Conservation (phyloP, 2,113 vertebrate species). For the Cnemophilus loriae region DNA sequence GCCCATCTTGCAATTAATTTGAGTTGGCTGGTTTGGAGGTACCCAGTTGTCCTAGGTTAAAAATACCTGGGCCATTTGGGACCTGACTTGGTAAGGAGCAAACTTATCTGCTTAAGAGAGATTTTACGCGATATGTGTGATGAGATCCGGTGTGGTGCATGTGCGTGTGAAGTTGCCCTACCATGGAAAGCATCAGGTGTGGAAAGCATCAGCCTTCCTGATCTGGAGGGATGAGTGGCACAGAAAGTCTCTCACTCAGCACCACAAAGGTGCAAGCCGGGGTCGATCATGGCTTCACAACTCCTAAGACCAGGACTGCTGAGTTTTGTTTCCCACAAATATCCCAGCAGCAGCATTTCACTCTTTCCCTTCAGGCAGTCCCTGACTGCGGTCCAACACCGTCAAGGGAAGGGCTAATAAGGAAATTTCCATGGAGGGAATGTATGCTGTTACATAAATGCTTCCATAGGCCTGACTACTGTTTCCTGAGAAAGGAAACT, state of each 20-base stretch:
- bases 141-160: not conserved
- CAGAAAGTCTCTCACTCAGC: not conserved
- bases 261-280: not conserved
- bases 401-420: not conserved
- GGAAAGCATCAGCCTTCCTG: not conserved
- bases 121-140: rapidly evolving
- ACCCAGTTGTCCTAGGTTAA: too few relatives aligned
- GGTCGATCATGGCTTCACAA: not conserved
- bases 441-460: conserved; percentile 28
- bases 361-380: not conserved
- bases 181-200: not conserved
- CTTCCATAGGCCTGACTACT: conserved; percentile 59
- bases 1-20: not conserved
- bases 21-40: not conserved
- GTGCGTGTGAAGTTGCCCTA: rapidly evolving
- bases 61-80: not conserved
- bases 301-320: not conserved
- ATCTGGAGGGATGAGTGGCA: rapidly evolving
- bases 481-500: conserved; percentile 66
- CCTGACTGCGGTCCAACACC: not conserved
- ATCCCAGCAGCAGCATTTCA: not conserved
- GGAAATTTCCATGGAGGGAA: not conserved
- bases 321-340: not conserved
- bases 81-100: not conserved
- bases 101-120: not conserved